Evolutionary conservation across 2,797 vertebrate genomes (phyloP).

Genomic region (Amphiprion clarkii): DNA sequence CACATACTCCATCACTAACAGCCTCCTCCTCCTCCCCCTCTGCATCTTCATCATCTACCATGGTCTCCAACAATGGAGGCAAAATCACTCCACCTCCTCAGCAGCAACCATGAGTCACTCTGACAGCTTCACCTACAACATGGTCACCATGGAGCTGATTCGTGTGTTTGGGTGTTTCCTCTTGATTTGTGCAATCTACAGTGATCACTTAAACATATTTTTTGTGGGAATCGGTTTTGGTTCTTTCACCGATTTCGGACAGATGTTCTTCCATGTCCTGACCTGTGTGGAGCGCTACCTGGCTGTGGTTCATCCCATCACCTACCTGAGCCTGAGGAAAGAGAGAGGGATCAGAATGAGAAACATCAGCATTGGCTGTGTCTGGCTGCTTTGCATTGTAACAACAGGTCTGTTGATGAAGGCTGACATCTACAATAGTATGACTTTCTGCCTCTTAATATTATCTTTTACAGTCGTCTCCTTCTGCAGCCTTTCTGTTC

Average conservation of each 20-base stretch:
- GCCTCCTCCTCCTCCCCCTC: neutral
- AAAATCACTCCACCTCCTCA: neutral
- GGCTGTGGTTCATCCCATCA: no score
- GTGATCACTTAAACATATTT: neutral
- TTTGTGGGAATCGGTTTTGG: neutral
- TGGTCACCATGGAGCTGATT: slow-evolving; percentile 18
- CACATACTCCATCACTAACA: neutral
- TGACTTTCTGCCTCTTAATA: no score
- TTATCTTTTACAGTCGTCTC: no score
- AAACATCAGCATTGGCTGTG: no score
- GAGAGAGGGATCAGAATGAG: no score
- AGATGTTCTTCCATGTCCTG: slow-evolving; percentile 23
- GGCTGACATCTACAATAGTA: no score
- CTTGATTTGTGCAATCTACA: neutral
- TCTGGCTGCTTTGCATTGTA: no score
- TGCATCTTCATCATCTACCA: neutral
- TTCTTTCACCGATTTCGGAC: neutral
- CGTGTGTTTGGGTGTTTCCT: neutral
- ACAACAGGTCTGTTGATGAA: no score
- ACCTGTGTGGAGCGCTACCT: neutral
- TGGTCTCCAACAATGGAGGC: no score
- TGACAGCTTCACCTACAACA: slow-evolving; percentile 24
- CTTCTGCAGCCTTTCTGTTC: no score
- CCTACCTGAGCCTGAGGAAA: no score
- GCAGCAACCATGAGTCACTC: slow-evolving; percentile 10